phyloP scores from a whole-genome alignment of 2,888 invertebrate species.

The Lamproptera curius region DNA sequence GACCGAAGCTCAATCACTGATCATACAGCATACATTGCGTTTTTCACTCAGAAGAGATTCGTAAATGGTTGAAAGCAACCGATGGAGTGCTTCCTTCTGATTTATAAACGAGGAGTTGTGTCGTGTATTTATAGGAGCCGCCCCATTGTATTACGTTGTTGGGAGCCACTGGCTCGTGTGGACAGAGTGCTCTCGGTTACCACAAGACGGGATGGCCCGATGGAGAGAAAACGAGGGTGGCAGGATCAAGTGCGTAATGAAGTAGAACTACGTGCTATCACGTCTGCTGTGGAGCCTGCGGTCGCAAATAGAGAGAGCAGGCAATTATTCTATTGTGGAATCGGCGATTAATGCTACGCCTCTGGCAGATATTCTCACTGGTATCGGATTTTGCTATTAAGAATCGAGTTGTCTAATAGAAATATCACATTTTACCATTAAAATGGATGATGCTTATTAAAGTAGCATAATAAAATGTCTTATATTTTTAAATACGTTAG shows the following conservation, averaged over 20 bases:
- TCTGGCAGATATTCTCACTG: not conserved
- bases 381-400: not conserved
- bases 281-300: not conserved
- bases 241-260: not conserved
- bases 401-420: not conserved
- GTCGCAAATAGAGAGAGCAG: too few species aligned
- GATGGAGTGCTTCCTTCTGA: too few species aligned
- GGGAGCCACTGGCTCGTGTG: not conserved
- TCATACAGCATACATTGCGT: not conserved
- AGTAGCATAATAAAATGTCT: not conserved
- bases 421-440: not conserved
- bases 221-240: not conserved
- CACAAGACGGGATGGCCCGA: not conserved
- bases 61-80: not conserved
- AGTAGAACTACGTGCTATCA: not conserved
- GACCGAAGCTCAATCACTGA: not conserved
- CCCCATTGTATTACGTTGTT: slow-evolving; percentile 8
- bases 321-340: too few species aligned
- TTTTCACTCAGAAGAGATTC: not conserved
- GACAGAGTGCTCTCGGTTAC: slow-evolving; percentile 7
- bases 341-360: not conserved
- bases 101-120: too few species aligned
- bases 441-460: not conserved
- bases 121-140: too few species aligned
- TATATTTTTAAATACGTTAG: too few species aligned